These are phyloP conservation scores for Danionella dracula DNA, from an alignment of 2,797 vertebrate species.

Conservation along the genomic window DNA sequence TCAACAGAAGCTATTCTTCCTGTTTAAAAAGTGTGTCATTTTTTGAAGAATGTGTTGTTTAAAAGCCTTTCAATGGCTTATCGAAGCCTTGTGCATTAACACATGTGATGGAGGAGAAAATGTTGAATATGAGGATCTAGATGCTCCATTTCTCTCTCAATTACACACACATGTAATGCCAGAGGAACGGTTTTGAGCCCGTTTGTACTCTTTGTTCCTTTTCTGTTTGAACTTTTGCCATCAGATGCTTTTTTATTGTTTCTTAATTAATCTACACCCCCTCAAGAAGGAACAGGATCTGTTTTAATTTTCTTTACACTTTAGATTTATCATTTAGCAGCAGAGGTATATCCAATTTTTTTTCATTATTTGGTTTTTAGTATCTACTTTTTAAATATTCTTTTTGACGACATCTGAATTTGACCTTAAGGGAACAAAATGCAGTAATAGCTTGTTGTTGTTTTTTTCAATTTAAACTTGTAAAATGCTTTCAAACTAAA, in stretches of 20 bases:
- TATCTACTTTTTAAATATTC: too few relatives aligned
- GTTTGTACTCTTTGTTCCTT: background rate
- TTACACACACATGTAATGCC: background rate
- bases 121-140: conserved; percentile 67
- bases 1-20: conserved; percentile 98
- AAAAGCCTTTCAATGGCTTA: conserved; percentile 79
- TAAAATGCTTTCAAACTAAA: too few relatives aligned
- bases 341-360: too few relatives aligned
- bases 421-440: too few relatives aligned
- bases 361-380: too few relatives aligned
- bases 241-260: background rate
- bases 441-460: too few relatives aligned
- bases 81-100: conserved; percentile 64
- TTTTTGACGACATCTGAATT: too few relatives aligned
- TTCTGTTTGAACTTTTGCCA: conserved; percentile 4
- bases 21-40: conserved; percentile 80
- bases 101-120: conserved; percentile 62
- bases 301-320: background rate
- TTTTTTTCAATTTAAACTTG: too few relatives aligned
- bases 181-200: background rate
- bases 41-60: conserved; percentile 82
- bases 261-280: background rate
- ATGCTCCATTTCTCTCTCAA: conserved; percentile 50
- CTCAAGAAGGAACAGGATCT: background rate
- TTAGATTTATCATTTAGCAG: too few relatives aligned